These are phyloP conservation scores for Drosophila melanogaster DNA, from an alignment of 1,140 invertebrate species.

Conservation along the genomic window DNA sequence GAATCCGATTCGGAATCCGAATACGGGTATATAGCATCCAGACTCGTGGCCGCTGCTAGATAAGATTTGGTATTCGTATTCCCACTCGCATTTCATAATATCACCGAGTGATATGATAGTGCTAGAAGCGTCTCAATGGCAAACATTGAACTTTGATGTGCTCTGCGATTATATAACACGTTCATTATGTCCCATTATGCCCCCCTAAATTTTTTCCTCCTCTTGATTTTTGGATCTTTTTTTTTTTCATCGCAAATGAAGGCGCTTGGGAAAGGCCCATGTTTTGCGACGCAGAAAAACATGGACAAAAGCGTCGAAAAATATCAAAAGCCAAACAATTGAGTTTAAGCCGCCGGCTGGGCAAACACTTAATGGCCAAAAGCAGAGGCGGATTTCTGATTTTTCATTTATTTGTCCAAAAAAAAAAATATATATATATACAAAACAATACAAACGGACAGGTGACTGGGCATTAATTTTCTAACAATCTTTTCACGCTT, in stretches of 20 bases:
- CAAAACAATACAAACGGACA: background rate
- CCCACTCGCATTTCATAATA: slow-evolving; percentile 48
- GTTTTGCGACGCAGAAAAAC: slow-evolving; percentile 36
- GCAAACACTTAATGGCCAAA: slow-evolving; percentile 26
- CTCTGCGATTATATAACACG: slow-evolving; percentile 39
- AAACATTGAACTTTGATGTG: slow-evolving; percentile 52
- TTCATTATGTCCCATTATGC: slow-evolving; percentile 39
- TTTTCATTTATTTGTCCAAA: slow-evolving; percentile 20
- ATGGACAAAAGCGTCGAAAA: slow-evolving; percentile 4
- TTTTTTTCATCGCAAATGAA: background rate
- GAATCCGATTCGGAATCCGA: slow-evolving; percentile 24
- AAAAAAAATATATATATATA: too few relatives aligned
- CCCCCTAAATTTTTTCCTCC: background rate
- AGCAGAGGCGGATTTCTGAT: slow-evolving; percentile 18
- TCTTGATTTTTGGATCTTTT: background rate
- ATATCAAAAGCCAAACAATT: slow-evolving; percentile 17
- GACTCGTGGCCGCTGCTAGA: slow-evolving; percentile 21
- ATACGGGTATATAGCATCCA: slow-evolving; percentile 29
- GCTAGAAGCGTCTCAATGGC: slow-evolving; percentile 42
- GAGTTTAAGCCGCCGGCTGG: slow-evolving; percentile 30
- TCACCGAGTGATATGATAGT: slow-evolving; percentile 47
- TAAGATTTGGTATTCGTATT: slow-evolving; percentile 39
- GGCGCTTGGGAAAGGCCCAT: slow-evolving; percentile 20
- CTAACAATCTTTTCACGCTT: slow-evolving; percentile 36
- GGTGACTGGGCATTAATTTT: slow-evolving; percentile 17